These are phyloP conservation scores for Notiomystis cincta DNA, from an alignment of 2,113 vertebrate genomes.

Conservation along the genomic window DNA sequence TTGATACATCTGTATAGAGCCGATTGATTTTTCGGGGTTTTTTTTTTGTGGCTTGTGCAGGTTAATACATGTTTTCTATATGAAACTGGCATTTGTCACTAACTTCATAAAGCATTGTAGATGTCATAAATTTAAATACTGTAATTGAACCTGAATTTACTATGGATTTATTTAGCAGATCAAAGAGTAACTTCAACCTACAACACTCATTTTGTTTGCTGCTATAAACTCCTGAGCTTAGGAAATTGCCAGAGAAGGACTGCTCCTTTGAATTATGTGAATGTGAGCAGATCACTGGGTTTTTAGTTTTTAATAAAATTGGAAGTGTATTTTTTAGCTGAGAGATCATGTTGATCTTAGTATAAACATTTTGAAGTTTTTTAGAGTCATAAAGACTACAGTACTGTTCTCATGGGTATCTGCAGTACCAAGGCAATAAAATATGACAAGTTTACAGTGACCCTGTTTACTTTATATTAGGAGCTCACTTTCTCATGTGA, in stretches of 20 bases:
- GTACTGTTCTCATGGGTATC: neutral
- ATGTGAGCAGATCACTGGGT: slow-evolving; percentile 6
- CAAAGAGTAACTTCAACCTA: slow-evolving; percentile 65
- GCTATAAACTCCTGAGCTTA: slow-evolving; percentile 43
- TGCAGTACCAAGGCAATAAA: neutral
- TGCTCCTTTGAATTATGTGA: slow-evolving; percentile 58
- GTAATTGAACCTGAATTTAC: slow-evolving; percentile 63
- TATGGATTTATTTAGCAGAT: slow-evolving; percentile 70
- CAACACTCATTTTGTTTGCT: slow-evolving; percentile 53
- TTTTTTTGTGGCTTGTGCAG: neutral
- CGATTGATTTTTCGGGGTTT: neutral
- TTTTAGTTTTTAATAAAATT: slow-evolving; percentile 3
- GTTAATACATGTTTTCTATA: slow-evolving; percentile 14
- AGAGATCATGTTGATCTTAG: neutral
- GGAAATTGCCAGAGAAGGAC: slow-evolving; percentile 40
- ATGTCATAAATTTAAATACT: slow-evolving; percentile 63
- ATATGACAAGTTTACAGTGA: neutral
- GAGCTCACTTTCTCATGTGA: neutral
- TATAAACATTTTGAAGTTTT: neutral
- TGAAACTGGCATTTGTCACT: slow-evolving; percentile 52
- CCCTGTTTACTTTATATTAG: neutral
- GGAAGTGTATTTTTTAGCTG: neutral
- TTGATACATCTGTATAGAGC: neutral
- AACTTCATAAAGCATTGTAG: slow-evolving; percentile 23
- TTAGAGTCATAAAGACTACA: neutral